phyloP scores from a whole-genome alignment of 2,888 invertebrate species.

The Achlya flavicornis region DNA sequence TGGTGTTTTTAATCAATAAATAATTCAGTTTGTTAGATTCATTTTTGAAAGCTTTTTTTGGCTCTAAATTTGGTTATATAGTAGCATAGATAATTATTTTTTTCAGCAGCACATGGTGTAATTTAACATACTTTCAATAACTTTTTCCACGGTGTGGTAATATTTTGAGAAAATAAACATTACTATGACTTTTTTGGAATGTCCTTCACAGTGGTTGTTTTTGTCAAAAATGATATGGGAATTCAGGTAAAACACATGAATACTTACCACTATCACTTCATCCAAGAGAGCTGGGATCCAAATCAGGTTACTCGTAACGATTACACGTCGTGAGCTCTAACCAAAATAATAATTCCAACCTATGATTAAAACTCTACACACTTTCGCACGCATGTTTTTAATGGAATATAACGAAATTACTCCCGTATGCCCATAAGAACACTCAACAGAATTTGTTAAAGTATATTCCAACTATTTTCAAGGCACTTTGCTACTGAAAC shows the following conservation, averaged over 20 bases:
- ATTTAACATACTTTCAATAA: background rate
- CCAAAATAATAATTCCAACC: conserved; percentile 62
- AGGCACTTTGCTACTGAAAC: conserved; percentile 51
- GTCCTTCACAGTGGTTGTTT: conserved; percentile 44
- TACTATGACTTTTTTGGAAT: conserved; percentile 50
- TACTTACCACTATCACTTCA: conserved; percentile 78
- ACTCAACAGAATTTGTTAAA: conserved; percentile 32
- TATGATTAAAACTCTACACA: conserved; percentile 51
- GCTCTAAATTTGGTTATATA: background rate
- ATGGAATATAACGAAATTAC: conserved; percentile 31
- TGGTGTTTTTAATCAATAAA: no score
- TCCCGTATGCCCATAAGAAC: conserved; percentile 24
- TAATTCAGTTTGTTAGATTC: no score
- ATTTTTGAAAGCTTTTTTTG: no score
- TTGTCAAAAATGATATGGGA: conserved; percentile 20
- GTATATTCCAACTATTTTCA: conserved; percentile 35
- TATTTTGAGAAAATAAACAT: conserved; percentile 19
- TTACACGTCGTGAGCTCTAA: conserved; percentile 61
- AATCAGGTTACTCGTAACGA: conserved; percentile 44
- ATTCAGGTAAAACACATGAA: conserved; percentile 18
- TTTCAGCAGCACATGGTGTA: background rate
- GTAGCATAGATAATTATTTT: background rate
- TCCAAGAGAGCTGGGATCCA: conserved; percentile 54
- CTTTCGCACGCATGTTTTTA: conserved; percentile 55
- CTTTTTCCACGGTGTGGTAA: background rate